These are phyloP conservation scores for Denticeps clupeoides DNA, from an alignment of 2,797 vertebrate species.

Conservation along the genomic window DNA sequence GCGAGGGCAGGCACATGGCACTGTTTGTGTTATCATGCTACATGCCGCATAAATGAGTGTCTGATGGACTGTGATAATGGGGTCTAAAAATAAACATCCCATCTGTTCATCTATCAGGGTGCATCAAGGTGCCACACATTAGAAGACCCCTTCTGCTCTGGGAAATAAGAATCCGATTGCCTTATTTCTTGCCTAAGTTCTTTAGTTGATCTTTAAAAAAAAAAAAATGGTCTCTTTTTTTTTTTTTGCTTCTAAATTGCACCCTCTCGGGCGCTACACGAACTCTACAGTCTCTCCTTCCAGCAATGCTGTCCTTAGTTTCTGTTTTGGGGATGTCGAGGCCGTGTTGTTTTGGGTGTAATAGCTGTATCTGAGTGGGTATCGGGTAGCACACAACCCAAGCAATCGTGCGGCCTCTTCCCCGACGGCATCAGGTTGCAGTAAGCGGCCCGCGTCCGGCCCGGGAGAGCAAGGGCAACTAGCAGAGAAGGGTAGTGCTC, in stretches of 20 bases:
- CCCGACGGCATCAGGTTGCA: constrained; percentile 26
- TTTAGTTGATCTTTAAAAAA: no score
- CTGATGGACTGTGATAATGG: constrained; percentile 61
- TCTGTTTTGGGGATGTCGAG: constrained; percentile 20
- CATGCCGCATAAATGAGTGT: constrained; percentile 47
- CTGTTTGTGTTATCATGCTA: constrained; percentile 27
- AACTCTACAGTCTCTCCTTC: no score
- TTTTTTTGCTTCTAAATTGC: no score
- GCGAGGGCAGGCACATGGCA: constrained; percentile 7
- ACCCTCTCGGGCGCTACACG: no score
- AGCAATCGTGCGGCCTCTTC: constrained; percentile 17
- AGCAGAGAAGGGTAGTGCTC: no score
- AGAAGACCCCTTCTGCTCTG: constrained; percentile 15
- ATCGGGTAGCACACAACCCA: constrained; percentile 16
- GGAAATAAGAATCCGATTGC: constrained; percentile 14
- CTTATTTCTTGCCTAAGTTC: no score
- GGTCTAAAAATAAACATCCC: constrained; percentile 69
- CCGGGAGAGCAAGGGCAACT: constrained; percentile 1
- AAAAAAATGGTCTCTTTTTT: no score
- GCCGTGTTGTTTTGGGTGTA: constrained; percentile 28
- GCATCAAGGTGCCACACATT: constrained; percentile 47
- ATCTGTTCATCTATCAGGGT: constrained; percentile 68
- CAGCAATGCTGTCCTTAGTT: no score
- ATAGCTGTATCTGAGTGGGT: constrained; percentile 19
- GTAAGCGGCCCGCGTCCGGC: background rate